Base-by-base conservation (phyloP, 2,113 vertebrate genomes). In the Cyprinodon brontotheroides region DNA sequence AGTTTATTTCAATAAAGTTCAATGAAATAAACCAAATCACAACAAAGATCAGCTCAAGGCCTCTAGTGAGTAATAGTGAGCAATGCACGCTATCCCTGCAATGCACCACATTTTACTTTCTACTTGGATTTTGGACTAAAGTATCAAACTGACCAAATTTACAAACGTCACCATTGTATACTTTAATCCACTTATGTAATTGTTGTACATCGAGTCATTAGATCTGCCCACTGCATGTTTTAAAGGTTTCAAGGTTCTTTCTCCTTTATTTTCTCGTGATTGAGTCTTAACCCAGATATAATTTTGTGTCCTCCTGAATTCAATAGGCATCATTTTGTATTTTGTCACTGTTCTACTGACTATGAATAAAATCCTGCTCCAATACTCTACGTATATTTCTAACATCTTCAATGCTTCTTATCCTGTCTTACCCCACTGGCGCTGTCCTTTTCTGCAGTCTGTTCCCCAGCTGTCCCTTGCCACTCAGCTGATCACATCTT, bases 391-490 rank as follows among this genome's bases (percentile, higher is more conserved):
- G 29, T 29, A 79, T 75, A 77, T 40, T 50, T 83, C 84, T 83
- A 81, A 81, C 65, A 41, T 79, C 78, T 72, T 38, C 64, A 48
- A 48, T 60, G 66, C 75, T 88, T 81, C 75, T 88, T 81, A 89
- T 89, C 81, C 77, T 10, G 78, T 80, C 81, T 86, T 86, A 79
- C 73, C 78, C 86, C 61, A 74, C 70, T 69, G 78, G 29, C n/a
- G 3, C 65, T 77, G 76, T 68, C 81, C 81, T 82, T 29, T 71
- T 77, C 64, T 29, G 0, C n/a, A 53, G 76, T 78, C 76, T 3
- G 17, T 72, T 74, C 79, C 75, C 75, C 61, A 53, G 65, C 68
- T 63, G 50, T 45, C 65, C 79, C 72, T 83, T 17, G 11, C 22
- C 84, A 60, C 69, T 69, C 69, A 3, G 74, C 78, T 78, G 68